These are phyloP conservation scores for Carcharodon carcharias DNA, from an alignment of 2,797 vertebrate species.

Conservation along the genomic window DNA sequence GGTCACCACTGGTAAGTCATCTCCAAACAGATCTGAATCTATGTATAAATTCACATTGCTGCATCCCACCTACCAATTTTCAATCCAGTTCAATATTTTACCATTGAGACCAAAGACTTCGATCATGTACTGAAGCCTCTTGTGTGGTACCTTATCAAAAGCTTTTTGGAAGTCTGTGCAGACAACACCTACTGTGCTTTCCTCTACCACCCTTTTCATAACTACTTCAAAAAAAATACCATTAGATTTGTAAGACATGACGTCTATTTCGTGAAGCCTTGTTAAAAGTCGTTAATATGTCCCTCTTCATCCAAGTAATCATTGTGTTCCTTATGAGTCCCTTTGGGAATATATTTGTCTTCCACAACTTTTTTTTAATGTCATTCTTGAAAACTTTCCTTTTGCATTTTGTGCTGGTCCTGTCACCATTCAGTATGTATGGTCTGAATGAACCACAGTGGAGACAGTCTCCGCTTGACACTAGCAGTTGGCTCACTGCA, in stretches of 20 bases:
- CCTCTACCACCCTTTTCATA: neutral
- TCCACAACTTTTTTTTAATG: neutral
- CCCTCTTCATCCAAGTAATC: neutral
- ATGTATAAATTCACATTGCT: neutral
- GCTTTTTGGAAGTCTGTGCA: neutral
- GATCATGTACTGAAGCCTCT: neutral
- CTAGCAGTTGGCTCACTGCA: neutral
- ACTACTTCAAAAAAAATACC: neutral
- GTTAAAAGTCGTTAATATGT: neutral
- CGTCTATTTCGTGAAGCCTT: neutral
- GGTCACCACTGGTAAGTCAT: too few relatives aligned
- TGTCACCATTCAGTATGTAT: neutral
- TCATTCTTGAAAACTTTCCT: neutral
- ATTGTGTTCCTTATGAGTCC: neutral
- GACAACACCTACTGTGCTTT: neutral
- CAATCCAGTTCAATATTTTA: neutral
- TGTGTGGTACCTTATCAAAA: neutral
- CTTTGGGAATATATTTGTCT: neutral
- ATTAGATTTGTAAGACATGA: neutral
- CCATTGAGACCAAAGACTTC: neutral
- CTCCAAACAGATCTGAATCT: neutral
- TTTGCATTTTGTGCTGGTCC: neutral
- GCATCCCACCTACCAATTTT: neutral
- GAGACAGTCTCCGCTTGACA: neutral
- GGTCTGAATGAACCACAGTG: neutral